A percentile compares a stretch with the other conserved stretches of the same genome.
Evolutionary conservation across 2,113 vertebrate species (phyloP).

Genomic region (Varanus komodoensis): DNA sequence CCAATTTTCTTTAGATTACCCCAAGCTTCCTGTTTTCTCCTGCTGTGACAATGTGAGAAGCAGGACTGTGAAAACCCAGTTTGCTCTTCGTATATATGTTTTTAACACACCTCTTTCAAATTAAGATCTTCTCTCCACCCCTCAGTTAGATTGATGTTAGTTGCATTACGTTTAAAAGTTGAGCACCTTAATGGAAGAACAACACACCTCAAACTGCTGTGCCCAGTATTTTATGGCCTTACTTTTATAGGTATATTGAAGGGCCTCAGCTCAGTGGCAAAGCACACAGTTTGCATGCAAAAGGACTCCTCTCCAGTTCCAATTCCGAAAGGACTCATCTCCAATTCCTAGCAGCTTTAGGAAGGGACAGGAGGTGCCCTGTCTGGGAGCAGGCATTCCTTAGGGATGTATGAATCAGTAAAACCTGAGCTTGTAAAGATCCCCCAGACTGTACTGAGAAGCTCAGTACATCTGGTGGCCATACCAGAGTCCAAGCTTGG

Average conservation of each 20-base stretch:
- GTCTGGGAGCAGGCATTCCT: neutral
- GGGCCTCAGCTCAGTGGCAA: neutral
- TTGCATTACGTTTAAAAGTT: slow-evolving; percentile 38
- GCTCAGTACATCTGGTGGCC: too few relatives aligned
- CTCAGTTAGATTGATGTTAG: slow-evolving; percentile 38
- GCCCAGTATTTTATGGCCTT: slow-evolving; percentile 24
- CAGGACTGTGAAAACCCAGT: neutral
- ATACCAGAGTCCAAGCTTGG: too few relatives aligned
- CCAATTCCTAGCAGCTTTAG: neutral
- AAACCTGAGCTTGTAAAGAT: too few relatives aligned
- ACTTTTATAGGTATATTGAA: neutral
- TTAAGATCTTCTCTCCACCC: neutral
- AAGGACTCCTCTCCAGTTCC: neutral
- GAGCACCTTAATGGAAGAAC: slow-evolving; percentile 17
- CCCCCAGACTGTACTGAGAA: too few relatives aligned
- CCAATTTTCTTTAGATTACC: neutral
- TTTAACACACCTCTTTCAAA: slow-evolving; percentile 19
- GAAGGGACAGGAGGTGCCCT: neutral
- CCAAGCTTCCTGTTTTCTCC: neutral
- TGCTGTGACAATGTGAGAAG: neutral
- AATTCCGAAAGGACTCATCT: neutral
- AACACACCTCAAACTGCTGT: slow-evolving; percentile 32
- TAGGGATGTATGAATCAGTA: too few relatives aligned
- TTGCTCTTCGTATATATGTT: neutral
- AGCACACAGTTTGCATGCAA: neutral